Evolutionary conservation across 2,113 vertebrate species (phyloP).

Genomic region (Vidua chalybeata): DNA sequence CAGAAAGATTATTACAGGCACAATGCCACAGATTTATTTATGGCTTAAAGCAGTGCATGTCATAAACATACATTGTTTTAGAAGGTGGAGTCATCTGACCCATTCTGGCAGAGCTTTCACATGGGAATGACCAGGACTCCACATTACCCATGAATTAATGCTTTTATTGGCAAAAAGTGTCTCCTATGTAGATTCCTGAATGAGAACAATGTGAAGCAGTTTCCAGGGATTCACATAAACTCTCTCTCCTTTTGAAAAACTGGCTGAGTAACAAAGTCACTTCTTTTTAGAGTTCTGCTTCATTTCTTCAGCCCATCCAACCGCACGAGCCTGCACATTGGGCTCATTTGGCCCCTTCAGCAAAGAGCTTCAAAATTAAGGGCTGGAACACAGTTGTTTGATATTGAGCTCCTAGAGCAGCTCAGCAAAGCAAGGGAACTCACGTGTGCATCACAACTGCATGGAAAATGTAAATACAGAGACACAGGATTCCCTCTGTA

Average conservation of each 20-base stretch:
- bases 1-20: slow-evolving; percentile 56
- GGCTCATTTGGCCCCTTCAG: not conserved
- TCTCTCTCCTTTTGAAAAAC: slow-evolving; percentile 10
- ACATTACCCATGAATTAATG: slow-evolving; percentile 52
- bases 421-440: not conserved
- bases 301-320: not conserved
- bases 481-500: not conserved
- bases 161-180: slow-evolving; percentile 54
- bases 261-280: slow-evolving; percentile 1
- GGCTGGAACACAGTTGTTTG: not conserved
- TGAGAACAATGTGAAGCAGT: slow-evolving; percentile 44
- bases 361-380: not conserved
- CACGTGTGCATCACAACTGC: not conserved
- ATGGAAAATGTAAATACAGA: not conserved
- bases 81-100: slow-evolving; percentile 61
- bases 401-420: not conserved
- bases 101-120: slow-evolving; percentile 56
- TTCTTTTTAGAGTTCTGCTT: slow-evolving; percentile 26
- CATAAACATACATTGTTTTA: slow-evolving; percentile 55
- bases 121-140: slow-evolving; percentile 32
- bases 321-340: not conserved
- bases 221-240: slow-evolving; percentile 36
- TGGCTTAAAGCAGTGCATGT: slow-evolving; percentile 43
- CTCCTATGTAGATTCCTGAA: slow-evolving; percentile 39
- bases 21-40: slow-evolving; percentile 57